These are phyloP conservation scores for Neopelma chrysocephalum DNA, from an alignment of 2,797 vertebrate species.

Conservation along the genomic window DNA sequence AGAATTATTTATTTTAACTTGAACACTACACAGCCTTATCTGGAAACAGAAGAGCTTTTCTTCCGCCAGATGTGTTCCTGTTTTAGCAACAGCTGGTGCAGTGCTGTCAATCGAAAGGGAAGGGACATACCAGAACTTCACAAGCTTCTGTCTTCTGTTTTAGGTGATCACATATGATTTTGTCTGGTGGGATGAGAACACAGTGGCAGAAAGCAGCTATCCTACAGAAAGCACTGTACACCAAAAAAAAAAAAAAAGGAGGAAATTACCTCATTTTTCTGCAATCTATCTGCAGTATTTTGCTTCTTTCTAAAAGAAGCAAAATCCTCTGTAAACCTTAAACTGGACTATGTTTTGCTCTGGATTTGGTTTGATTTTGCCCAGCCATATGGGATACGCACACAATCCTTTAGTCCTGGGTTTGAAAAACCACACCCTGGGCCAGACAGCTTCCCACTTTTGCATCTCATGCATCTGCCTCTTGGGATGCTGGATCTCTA, in stretches of 20 bases:
- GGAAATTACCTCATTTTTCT: neutral
- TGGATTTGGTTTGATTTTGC: neutral
- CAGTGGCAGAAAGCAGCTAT: neutral
- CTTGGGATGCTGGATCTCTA: neutral
- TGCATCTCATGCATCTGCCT: fast-evolving
- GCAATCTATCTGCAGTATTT: neutral
- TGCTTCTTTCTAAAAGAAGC: neutral
- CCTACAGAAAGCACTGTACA: neutral
- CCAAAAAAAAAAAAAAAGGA: neutral
- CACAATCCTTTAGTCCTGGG: fast-evolving
- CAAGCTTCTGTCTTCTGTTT: neutral
- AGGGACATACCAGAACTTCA: neutral
- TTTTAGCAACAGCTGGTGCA: neutral
- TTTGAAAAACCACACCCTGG: neutral
- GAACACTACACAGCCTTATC: neutral
- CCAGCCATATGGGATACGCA: neutral
- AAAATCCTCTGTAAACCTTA: neutral
- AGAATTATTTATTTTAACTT: neutral
- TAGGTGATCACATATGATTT: neutral
- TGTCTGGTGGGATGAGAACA: neutral
- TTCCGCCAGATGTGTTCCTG: neutral
- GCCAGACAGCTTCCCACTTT: neutral
- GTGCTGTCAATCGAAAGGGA: neutral
- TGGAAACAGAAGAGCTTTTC: neutral
- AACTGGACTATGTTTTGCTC: neutral